phyloP scores from a whole-genome alignment of 1,140 invertebrate species.

The Agrypnia vestita region DNA sequence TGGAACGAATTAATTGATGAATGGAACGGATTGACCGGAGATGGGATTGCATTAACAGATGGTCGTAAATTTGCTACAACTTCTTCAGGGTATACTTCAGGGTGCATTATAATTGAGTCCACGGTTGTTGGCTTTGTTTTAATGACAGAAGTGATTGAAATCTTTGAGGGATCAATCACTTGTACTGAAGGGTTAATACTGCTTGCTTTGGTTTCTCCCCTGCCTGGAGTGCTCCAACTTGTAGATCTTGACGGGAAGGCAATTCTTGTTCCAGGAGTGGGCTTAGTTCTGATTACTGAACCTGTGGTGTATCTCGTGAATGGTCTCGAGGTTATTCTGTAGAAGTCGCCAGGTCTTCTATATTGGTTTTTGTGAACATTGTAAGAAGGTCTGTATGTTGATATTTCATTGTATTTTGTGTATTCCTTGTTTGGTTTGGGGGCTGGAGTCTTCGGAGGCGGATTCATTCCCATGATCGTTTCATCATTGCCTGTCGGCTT shows the following conservation, averaged over 20 bases:
- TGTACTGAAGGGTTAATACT: slow-evolving; percentile 37
- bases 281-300: slow-evolving; percentile 50
- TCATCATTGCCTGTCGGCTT: slow-evolving; percentile 66
- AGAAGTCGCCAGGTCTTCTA: slow-evolving; percentile 64
- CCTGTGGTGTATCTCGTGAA: slow-evolving; percentile 55
- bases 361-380: slow-evolving; percentile 67
- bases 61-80: slow-evolving; percentile 30
- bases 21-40: too few relatives aligned
- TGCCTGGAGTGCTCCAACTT: slow-evolving; percentile 52
- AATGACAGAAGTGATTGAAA: slow-evolving; percentile 37
- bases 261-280: slow-evolving; percentile 53
- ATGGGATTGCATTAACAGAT: background rate
- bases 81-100: slow-evolving; percentile 59
- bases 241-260: slow-evolving; percentile 53
- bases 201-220: slow-evolving; percentile 49
- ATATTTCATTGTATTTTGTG: slow-evolving; percentile 68
- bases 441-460: slow-evolving; percentile 67
- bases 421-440: slow-evolving; percentile 64
- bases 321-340: slow-evolving; percentile 57
- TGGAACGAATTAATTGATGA: too few relatives aligned
- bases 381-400: slow-evolving; percentile 68
- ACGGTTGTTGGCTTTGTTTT: slow-evolving; percentile 51
- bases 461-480: slow-evolving; percentile 72
- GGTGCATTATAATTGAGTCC: slow-evolving; percentile 58
- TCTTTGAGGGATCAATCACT: slow-evolving; percentile 25